Conservation (phyloP, 1,140 invertebrate genomes). For the Uloborus diversus region DNA sequence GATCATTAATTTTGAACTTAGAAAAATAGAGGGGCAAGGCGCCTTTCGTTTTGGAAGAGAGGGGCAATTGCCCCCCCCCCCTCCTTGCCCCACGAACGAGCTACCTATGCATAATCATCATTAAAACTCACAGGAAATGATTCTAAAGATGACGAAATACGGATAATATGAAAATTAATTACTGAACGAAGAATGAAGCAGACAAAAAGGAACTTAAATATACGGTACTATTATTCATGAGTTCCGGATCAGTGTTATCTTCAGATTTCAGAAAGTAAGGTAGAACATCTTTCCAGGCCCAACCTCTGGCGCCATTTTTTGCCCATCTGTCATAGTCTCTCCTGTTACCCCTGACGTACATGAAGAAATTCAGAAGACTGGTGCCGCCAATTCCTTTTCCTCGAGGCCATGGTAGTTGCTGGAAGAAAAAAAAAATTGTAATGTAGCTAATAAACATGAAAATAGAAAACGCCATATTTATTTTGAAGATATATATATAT, state of each 20-base stretch:
- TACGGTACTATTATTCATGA: slow-evolving; percentile 71
- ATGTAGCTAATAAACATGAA: not conserved
- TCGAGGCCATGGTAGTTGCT: slow-evolving; percentile 85
- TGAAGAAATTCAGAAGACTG: slow-evolving; percentile 92
- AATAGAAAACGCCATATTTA: too few species aligned
- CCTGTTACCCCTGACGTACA: slow-evolving; percentile 85
- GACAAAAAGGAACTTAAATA: not conserved
- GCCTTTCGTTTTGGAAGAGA: too few species aligned
- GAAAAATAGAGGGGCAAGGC: too few species aligned
- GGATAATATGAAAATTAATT: too few species aligned
- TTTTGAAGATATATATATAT: too few species aligned
- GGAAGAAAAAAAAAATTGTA: not conserved
- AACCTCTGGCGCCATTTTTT: slow-evolving; percentile 71
- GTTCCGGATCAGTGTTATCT: slow-evolving; percentile 70
- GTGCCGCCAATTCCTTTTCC: slow-evolving; percentile 82
- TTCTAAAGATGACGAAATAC: too few species aligned
- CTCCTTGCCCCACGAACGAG: too few species aligned
- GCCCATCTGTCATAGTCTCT: slow-evolving; percentile 91
- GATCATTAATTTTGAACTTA: too few species aligned
- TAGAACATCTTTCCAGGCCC: slow-evolving; percentile 78
- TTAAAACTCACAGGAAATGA: too few species aligned
- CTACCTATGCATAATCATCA: too few species aligned
- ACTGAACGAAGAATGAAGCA: too few species aligned
- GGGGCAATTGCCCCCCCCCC: too few species aligned
- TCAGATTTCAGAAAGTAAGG: slow-evolving; percentile 72